A percentile compares a stretch with the other conserved stretches of the same genome.
These are phyloP conservation scores for Mystacornis crossleyi DNA, from an alignment of 2,113 vertebrate species.

Conservation along the genomic window DNA sequence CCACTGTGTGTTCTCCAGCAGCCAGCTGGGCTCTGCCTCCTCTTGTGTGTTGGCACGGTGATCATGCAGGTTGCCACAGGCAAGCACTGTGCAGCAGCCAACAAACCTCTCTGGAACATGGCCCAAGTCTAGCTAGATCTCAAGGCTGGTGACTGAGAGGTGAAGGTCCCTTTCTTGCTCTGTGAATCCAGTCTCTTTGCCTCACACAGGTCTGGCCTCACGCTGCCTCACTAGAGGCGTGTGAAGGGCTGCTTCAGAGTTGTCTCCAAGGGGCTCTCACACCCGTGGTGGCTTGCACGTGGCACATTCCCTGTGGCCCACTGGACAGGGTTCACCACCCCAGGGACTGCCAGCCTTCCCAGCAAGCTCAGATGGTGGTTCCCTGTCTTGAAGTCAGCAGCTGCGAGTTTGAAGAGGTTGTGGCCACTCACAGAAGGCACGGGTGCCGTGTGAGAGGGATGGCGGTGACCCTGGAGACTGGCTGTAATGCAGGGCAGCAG, in stretches of 20 bases:
- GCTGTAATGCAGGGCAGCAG: neutral
- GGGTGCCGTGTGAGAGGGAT: neutral
- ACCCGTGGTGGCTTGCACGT: neutral
- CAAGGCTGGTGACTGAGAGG: neutral
- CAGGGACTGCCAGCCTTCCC: neutral
- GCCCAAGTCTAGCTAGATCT: neutral
- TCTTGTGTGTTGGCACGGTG: fast-evolving
- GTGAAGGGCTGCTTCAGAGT: neutral
- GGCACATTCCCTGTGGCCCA: neutral
- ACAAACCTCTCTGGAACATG: neutral
- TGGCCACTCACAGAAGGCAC: neutral
- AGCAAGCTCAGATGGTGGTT: neutral
- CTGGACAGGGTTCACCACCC: neutral
- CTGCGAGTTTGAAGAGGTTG: neutral
- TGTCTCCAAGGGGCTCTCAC: neutral
- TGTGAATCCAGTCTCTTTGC: neutral
- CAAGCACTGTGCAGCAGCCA: neutral
- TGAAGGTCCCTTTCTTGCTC: neutral
- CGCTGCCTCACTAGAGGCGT: neutral
- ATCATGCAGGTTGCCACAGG: neutral
- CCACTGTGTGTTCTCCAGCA: neutral
- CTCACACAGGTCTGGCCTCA: neutral
- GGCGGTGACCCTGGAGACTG: neutral
- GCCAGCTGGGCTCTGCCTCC: neutral
- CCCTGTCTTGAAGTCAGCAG: neutral